These are phyloP conservation scores for Cervus canadensis DNA, from an alignment of 2,113 vertebrate genomes.

Conservation along the genomic window DNA sequence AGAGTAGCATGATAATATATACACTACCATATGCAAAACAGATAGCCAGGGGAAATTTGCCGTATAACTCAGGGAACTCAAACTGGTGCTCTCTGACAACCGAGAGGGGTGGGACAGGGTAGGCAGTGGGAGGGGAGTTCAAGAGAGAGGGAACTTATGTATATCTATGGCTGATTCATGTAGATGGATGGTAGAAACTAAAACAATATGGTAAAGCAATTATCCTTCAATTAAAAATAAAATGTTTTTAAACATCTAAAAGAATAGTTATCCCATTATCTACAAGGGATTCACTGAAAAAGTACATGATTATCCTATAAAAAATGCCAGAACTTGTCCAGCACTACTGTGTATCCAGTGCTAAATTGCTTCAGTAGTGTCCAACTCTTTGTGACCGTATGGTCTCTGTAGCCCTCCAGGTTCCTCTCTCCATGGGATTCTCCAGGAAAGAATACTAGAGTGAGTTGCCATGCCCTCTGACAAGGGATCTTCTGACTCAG, in stretches of 20 bases:
- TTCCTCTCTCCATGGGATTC: neutral
- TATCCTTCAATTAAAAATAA: neutral
- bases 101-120: neutral
- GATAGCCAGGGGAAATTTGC: neutral
- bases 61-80: neutral
- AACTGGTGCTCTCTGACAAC: neutral
- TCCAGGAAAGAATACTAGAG: neutral
- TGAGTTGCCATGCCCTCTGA: neutral
- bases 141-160: neutral
- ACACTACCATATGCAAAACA: neutral
- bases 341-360: neutral
- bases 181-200: neutral
- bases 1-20: neutral
- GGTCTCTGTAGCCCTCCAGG: neutral
- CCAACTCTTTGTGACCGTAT: neutral
- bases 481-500: neutral
- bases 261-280: neutral
- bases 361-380: neutral
- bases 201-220: neutral
- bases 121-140: neutral
- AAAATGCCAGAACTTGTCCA: neutral
- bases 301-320: neutral
- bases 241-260: neutral
- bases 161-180: neutral
- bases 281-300: neutral